Percentiles rank a stretch among this genome's conserved stretches.
Conservation (phyloP, 2,888 invertebrate species). For the Tinea trinotella region DNA sequence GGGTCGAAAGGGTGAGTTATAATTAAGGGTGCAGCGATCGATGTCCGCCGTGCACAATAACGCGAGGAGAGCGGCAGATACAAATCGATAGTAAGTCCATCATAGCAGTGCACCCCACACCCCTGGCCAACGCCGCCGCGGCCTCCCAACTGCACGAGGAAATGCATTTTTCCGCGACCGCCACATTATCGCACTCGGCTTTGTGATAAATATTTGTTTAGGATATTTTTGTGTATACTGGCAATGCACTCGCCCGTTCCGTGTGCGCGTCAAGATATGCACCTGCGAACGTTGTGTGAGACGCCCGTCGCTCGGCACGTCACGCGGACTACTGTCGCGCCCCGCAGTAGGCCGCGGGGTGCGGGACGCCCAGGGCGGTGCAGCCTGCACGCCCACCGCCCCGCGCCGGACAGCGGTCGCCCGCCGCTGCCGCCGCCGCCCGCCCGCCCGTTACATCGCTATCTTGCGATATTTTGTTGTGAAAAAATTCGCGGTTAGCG, state of each 20-base stretch:
- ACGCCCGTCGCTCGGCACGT: constrained; percentile 55
- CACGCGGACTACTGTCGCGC: constrained; percentile 66
- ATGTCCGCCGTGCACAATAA: constrained; percentile 50
- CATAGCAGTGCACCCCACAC: constrained; percentile 75
- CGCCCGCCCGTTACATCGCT: constrained; percentile 22
- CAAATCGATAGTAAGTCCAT: constrained; percentile 74
- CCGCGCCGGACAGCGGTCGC: constrained; percentile 30
- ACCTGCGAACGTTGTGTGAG: constrained; percentile 42
- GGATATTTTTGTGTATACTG: constrained; percentile 23
- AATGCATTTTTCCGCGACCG: constrained; percentile 59
- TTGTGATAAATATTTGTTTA: background rate
- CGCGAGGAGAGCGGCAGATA: constrained; percentile 71
- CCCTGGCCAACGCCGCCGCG: constrained; percentile 69
- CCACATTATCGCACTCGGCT: constrained; percentile 37
- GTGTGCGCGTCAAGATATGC: constrained; percentile 21
- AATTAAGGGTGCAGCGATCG: constrained; percentile 22
- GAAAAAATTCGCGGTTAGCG: background rate
- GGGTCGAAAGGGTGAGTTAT: constrained; percentile 25
- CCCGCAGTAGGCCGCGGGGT: constrained; percentile 43
- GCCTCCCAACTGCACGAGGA: constrained; percentile 65
- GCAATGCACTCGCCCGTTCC: constrained; percentile 24
- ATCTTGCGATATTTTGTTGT: constrained; percentile 7
- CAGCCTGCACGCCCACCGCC: constrained; percentile 68
- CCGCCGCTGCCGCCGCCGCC: constrained; percentile 26
- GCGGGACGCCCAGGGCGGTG: constrained; percentile 33